phyloP scores from a whole-genome alignment of 1,140 invertebrate species.

The Euura lappo region DNA sequence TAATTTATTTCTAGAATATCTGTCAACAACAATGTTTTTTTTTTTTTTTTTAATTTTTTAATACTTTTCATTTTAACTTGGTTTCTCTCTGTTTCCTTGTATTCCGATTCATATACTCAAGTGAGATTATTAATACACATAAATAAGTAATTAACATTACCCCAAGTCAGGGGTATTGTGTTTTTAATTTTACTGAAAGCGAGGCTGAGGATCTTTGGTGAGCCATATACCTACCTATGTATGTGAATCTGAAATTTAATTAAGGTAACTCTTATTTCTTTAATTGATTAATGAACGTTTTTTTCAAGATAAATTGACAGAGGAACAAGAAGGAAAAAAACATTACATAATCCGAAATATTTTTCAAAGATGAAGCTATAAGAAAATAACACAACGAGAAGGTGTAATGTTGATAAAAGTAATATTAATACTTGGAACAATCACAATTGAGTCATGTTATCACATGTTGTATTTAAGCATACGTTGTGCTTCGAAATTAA shows the following conservation, averaged over 20 bases:
- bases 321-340: no score
- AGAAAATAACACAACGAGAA: constrained; percentile 1
- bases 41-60: constrained; percentile 20
- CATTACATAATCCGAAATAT: neutral
- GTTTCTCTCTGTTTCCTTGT: neutral
- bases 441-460: constrained; percentile 24
- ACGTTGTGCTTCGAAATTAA: constrained; percentile 24
- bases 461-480: constrained; percentile 22
- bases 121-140: neutral
- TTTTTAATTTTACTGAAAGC: constrained; percentile 18
- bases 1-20: constrained; percentile 36
- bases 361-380: neutral
- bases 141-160: constrained; percentile 12
- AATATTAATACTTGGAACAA: constrained; percentile 29
- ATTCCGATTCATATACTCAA: neutral
- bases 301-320: neutral
- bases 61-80: constrained; percentile 16
- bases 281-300: constrained; percentile 21
- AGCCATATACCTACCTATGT: constrained; percentile 2
- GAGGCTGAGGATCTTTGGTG: constrained; percentile 26
- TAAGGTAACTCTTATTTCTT: constrained; percentile 15
- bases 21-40: constrained; percentile 38
- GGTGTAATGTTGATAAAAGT: constrained; percentile 10
- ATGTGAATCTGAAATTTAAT: constrained; percentile 20
- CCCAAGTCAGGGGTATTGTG: neutral